Base-by-base conservation (phyloP, 2,113 vertebrate species). In the Melanerpes aurifrons region DNA sequence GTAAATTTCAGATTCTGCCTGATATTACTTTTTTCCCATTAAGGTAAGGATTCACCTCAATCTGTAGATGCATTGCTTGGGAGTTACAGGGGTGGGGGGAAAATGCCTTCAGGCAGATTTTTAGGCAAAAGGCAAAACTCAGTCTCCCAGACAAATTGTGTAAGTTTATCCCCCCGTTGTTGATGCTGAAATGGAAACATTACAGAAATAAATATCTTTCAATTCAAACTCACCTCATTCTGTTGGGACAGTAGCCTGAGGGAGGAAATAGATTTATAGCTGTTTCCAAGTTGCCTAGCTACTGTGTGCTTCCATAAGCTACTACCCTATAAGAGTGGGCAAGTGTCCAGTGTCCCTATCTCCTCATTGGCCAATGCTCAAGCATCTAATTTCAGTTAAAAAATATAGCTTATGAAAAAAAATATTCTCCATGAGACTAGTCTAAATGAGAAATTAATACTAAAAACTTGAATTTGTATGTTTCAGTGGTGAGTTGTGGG, bases 101-200 rank as follows among this genome's bases (percentile, higher is more conserved):
- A 45, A 43, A 48, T 21, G 29, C 48, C 57, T 86, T 86, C 37
- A 9, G 37, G 37, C 37, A 57, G 15, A 47, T 86, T 77, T 90
- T 88, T 80, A 77, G 32, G 64, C 43, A 81, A 80, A 89, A 82
- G 18, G 24, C 61, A 70, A 2, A 1, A 20, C 76, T 56, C 29
- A 9, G 25, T 80, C 47, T 82, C 43, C 43, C 57, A 64, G 82
- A 83, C 10, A 91, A 92, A 77, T 3, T 61, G 43, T 59, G 68
- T 20, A 82, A 77, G 15, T 64, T 91, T 91, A n/a, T 76, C 14
- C 24, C 59, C 59, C 14, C 56, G 32, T 64, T 81, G 29, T 47
- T 61, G 37, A 75, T 81, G 28, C 61, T 81, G 75, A 89, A 93
- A 87, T 64, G 19, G 94, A 95, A 85, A 77, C 25, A 64, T 57